Evolutionary conservation across 2,888 invertebrate genomes (phyloP).

Genomic region (Aleiodes testaceus): DNA sequence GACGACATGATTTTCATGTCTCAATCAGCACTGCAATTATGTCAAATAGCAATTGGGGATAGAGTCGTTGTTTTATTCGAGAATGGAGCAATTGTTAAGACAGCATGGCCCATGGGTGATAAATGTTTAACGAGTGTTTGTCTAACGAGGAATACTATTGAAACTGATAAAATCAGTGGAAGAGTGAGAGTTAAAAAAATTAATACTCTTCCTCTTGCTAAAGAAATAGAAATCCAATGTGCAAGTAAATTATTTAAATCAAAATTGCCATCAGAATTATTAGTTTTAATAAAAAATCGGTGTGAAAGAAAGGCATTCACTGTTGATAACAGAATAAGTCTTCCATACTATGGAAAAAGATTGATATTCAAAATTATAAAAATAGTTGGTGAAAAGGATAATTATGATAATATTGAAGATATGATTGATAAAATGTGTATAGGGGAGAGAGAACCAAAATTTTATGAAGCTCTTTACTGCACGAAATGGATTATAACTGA

Average conservation of each 20-base stretch:
- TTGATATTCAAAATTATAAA: conserved; percentile 70
- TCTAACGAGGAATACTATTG: conserved; percentile 72
- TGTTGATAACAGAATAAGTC: conserved; percentile 69
- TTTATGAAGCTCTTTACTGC: conserved; percentile 70
- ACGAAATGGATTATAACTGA: conserved; percentile 75
- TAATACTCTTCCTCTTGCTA: conserved; percentile 54
- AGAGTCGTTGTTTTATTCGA: conserved; percentile 72
- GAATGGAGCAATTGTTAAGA: conserved; percentile 72
- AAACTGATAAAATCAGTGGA: conserved; percentile 60
- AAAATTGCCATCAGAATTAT: conserved; percentile 55
- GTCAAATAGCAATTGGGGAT: conserved; percentile 77
- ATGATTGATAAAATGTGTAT: conserved; percentile 55
- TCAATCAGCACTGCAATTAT: conserved; percentile 77
- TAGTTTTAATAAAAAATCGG: conserved; percentile 59
- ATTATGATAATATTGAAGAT: conserved; percentile 47
- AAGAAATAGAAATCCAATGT: conserved; percentile 60
- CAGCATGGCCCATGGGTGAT: conserved; percentile 78
- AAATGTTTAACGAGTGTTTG: conserved; percentile 75
- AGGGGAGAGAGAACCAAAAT: conserved; percentile 50
- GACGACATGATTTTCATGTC: conserved; percentile 78
- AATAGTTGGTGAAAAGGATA: conserved; percentile 55
- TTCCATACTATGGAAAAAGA: conserved; percentile 73
- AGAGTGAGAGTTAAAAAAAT: conserved; percentile 57
- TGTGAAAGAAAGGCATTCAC: conserved; percentile 69
- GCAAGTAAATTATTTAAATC: conserved; percentile 56